Conservation (phyloP, 2,888 invertebrate species). For the Halictus ligatus region DNA sequence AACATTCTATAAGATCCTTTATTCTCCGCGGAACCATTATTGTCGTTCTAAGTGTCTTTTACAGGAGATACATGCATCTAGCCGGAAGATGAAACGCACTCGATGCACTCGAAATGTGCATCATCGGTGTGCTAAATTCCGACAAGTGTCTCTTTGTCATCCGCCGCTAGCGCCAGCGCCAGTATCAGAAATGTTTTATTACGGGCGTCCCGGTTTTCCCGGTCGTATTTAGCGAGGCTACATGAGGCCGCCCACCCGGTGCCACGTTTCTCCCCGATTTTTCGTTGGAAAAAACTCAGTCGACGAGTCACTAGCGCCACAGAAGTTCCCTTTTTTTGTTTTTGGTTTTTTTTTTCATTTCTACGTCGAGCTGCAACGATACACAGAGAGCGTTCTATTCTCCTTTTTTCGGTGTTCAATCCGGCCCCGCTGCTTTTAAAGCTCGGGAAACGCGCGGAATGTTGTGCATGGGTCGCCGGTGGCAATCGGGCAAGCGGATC, state of each 20-base stretch:
- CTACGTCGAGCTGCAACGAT: not conserved
- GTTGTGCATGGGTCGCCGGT: conserved; percentile 23
- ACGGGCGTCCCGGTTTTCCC: conserved; percentile 20
- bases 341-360: not conserved
- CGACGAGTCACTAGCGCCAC: conserved; percentile 33
- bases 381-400: not conserved
- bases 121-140: conserved; percentile 30
- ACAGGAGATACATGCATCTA: not conserved
- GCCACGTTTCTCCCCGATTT: conserved; percentile 14
- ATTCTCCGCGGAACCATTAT: not conserved
- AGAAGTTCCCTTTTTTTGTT: not conserved
- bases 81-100: not conserved
- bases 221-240: conserved; percentile 10
- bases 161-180: not conserved
- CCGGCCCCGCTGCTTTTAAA: conserved; percentile 15
- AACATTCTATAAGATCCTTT: not conserved
- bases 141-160: conserved; percentile 8
- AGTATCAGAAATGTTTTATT: conserved; percentile 31
- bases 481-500: conserved; percentile 49
- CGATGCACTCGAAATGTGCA: conserved; percentile 2
- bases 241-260: not conserved
- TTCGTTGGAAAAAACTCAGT: conserved; percentile 22
- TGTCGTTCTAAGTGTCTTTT: not conserved
- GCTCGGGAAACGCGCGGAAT: conserved; percentile 40
- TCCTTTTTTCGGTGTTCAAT: conserved; percentile 24